These are phyloP conservation scores for Telenomus remus DNA, from an alignment of 1,140 invertebrate species.

Conservation along the genomic window DNA sequence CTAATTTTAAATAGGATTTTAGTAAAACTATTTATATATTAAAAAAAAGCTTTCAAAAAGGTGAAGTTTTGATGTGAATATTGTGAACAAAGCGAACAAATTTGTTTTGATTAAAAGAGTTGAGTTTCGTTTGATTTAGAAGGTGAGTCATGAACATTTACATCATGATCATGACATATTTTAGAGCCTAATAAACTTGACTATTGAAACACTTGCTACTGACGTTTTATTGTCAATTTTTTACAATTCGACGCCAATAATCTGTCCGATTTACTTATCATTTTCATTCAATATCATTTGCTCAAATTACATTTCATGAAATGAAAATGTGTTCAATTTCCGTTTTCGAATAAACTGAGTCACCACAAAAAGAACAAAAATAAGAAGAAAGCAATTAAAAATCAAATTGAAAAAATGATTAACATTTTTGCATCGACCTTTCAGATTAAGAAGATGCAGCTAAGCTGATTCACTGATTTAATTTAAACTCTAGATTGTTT, in stretches of 20 bases:
- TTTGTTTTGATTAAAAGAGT: background rate
- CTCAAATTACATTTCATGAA: too few relatives aligned
- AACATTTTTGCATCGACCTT: background rate
- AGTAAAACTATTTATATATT: too few relatives aligned
- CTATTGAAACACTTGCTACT: slow-evolving; percentile 22
- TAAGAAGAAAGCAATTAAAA: too few relatives aligned
- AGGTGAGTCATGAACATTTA: slow-evolving; percentile 33
- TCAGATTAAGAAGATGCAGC: background rate
- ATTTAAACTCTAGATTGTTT: slow-evolving; percentile 19
- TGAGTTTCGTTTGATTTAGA: slow-evolving; percentile 31
- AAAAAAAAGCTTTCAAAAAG: too few relatives aligned
- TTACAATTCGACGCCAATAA: background rate
- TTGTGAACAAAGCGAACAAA: background rate
- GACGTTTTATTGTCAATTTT: background rate
- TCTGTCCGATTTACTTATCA: too few relatives aligned
- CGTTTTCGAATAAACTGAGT: too few relatives aligned
- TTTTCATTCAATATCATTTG: too few relatives aligned
- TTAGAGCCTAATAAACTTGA: slow-evolving; percentile 39
- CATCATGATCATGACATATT: slow-evolving; percentile 39
- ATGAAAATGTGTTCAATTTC: too few relatives aligned
- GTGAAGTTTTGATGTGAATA: too few relatives aligned
- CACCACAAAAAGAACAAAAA: too few relatives aligned
- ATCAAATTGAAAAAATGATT: too few relatives aligned
- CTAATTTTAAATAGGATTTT: too few relatives aligned
- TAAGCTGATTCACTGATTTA: slow-evolving; percentile 5